A percentile compares a stretch with the other conserved stretches of the same genome.
Evolutionary conservation across 2,113 vertebrate species (phyloP).

Genomic region (Nothoprocta pentlandii): DNA sequence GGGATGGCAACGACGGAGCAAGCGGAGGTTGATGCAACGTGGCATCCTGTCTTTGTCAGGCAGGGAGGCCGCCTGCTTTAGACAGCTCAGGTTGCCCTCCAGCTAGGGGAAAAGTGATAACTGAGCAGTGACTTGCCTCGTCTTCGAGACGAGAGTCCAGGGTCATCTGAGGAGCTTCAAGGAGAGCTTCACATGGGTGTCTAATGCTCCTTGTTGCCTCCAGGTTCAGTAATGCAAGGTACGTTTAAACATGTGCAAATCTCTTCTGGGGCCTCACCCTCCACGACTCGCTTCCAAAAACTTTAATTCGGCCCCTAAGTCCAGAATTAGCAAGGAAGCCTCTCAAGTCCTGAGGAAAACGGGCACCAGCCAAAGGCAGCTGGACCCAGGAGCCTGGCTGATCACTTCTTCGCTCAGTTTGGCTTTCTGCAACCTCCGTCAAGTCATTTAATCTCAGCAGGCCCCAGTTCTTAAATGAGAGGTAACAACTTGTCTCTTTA

Average conservation of each 20-base stretch:
- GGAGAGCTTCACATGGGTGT: background rate
- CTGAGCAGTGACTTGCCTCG: background rate
- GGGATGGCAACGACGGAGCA: background rate
- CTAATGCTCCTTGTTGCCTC: rapidly evolving
- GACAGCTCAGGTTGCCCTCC: background rate
- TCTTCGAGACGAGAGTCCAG: background rate
- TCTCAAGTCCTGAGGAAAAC: rapidly evolving
- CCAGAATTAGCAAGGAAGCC: background rate
- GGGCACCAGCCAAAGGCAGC: background rate
- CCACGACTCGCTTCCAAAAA: background rate
- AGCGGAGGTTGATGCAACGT: background rate
- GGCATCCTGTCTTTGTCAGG: background rate
- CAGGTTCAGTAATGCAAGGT: background rate
- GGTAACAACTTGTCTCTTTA: background rate
- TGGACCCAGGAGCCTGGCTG: background rate
- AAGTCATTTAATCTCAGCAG: background rate
- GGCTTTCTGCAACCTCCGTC: background rate
- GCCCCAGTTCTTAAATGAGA: background rate
- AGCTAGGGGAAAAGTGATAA: background rate
- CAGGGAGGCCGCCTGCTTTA: background rate
- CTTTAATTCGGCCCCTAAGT: background rate
- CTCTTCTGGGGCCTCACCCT: background rate
- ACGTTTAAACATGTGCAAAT: background rate
- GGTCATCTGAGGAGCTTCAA: rapidly evolving
- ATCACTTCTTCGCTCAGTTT: background rate